A percentile compares a stretch with the other conserved stretches of the same genome.
Conservation (phyloP, 2,888 invertebrate species). For the Oscheius sp. region DNA sequence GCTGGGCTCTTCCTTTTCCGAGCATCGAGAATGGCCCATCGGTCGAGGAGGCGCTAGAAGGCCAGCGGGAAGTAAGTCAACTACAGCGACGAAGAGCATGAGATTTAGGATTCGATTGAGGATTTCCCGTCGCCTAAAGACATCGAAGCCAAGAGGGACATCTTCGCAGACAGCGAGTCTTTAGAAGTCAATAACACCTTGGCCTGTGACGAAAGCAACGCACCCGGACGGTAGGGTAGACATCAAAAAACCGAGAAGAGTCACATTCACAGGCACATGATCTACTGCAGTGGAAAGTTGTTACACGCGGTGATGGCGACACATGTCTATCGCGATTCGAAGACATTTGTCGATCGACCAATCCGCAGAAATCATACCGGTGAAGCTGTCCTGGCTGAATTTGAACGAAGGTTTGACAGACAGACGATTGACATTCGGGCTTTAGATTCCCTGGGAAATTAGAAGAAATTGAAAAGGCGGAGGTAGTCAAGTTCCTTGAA, state of each 20-base stretch:
- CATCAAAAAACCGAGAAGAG: background rate
- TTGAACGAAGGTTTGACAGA: conserved; percentile 38
- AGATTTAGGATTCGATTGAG: background rate
- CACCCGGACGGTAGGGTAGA: conserved; percentile 36
- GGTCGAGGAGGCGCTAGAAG: no score
- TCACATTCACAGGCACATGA: conserved; percentile 46
- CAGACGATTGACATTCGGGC: no score
- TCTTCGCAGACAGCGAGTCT: background rate
- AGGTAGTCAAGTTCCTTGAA: conserved; percentile 64
- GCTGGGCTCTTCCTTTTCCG: background rate
- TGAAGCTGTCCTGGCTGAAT: conserved; percentile 36
- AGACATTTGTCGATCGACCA: conserved; percentile 61
- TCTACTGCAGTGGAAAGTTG: conserved; percentile 69
- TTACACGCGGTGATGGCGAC: conserved; percentile 67
- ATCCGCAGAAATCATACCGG: conserved; percentile 52
- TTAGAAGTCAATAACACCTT: conserved; percentile 24
- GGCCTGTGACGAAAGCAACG: conserved; percentile 55
- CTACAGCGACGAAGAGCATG: no score
- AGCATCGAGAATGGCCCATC: background rate
- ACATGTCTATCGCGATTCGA: conserved; percentile 56
- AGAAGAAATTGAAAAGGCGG: conserved; percentile 50
- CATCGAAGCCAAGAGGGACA: background rate
- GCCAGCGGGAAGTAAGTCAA: no score
- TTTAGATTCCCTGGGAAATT: conserved; percentile 51
- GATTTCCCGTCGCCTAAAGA: conserved; percentile 18